A percentile compares a stretch with the other conserved stretches of the same genome.
Conservation (phyloP, 2,113 vertebrate species). For the Aplodontia rufa region DNA sequence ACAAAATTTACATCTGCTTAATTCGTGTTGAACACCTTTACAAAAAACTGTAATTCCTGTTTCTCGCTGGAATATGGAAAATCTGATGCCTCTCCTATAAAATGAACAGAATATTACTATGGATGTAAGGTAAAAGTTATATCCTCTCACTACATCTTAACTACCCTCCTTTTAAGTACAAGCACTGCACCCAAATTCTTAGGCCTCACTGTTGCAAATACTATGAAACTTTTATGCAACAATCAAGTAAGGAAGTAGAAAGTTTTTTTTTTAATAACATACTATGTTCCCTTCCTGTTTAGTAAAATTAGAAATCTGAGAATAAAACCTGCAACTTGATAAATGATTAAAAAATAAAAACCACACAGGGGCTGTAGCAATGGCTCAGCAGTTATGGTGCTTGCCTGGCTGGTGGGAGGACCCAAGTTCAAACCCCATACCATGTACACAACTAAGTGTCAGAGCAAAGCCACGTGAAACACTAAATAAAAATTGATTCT, state of each 20-base stretch:
- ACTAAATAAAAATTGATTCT: too few species aligned
- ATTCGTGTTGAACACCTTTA: neutral
- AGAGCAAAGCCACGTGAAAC: too few species aligned
- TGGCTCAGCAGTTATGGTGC: too few species aligned
- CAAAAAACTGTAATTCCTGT: neutral
- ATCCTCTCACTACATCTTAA: neutral
- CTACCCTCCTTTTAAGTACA: neutral
- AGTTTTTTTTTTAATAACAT: constrained; percentile 2
- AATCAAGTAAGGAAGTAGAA: neutral
- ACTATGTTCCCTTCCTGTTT: neutral
- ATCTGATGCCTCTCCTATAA: neutral
- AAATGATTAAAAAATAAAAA: constrained; percentile 19
- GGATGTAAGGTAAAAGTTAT: neutral
- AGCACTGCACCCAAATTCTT: neutral
- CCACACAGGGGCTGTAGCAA: too few species aligned
- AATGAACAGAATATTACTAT: neutral
- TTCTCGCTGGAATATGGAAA: neutral
- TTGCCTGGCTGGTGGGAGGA: too few species aligned
- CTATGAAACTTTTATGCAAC: neutral
- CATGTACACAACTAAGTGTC: too few species aligned
- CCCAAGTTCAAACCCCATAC: too few species aligned
- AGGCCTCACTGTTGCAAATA: neutral
- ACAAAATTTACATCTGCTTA: neutral
- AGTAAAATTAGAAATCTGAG: neutral
- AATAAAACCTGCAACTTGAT: neutral